Base-by-base conservation (phyloP, 2,113 vertebrate genomes). In the Donacobius atricapilla region DNA sequence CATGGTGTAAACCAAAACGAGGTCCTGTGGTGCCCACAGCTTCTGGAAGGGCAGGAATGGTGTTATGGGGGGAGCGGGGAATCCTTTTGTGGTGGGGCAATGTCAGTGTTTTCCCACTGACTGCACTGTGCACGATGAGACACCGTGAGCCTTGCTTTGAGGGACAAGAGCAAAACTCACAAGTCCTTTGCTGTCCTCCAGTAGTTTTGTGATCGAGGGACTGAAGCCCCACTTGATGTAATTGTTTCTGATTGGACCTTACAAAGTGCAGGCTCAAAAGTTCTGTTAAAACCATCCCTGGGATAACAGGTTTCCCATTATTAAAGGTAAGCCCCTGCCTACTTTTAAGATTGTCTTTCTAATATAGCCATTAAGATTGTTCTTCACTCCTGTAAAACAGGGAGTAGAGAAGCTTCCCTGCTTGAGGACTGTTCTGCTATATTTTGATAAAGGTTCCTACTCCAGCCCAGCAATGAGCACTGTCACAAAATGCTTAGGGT, bases 101-200 rank as follows among this genome's bases (percentile, higher is more conserved):
- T n/a, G n/a, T n/a, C n/a, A 18, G 24, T 68, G 12, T 17, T 83
- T 86, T 77, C 13, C 40, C 13, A 0, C 40, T n/a, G 33, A 27
- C 15, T 42, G 50, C 11, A 3, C 37, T 31, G 35, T 23, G 37
- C 27, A 7, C 0, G 0, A 4, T 20, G 28, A 50, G 50, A 4
- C 33, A 5, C 1, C 23, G 60, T 13, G 25, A 82, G 19, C 47
- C 31, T 58, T 77, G 76, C 7, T 91, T 47, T 57, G 61, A 75
- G 40, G 64, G 24, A 35, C 40, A 71, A 63, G 33, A 78, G 11
- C 57, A 64, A 56, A 71, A 56, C n/a, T 79, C 48, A 2, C 7
- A 30, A 48, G 57, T 53, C 37, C 48, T 6, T 50, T 57, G 8
- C 45, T 79, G 45, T 75, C 57, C 58, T 83, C 31, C 28, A 47